Evolutionary conservation across 2,797 vertebrate species (phyloP), one percentile per base, ranked within the genome.

Genomic region (Phrynocephalus forsythii): DNA sequence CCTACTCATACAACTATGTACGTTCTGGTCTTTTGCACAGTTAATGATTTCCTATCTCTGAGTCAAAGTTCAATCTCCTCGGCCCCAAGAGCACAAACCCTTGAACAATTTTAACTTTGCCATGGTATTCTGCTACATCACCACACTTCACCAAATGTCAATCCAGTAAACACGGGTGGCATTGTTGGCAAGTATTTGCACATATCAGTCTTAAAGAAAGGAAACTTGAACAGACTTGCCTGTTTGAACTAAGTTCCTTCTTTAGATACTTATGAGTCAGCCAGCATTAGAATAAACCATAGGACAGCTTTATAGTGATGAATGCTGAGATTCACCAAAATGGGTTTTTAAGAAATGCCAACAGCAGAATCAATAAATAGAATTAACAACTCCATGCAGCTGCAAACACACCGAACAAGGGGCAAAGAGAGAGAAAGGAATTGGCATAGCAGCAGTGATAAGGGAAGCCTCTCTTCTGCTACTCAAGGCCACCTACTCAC

Each of bases 41-140:
- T 89, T 93, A 92, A 94, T 86, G 83, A 89, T 91, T 93, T 93
- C 82, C 92, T 75, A 93, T 38, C 24, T 75, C 38, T 84, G 72
- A 52, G 80, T 85, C 86, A 92, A 92, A 85, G 86, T 86, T 93
- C 91, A 91, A 48, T 87, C 44, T 22, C 52, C 6, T 85, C 84
- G 75, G 50, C n/a, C 56, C 5, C 28, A 73, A 73, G 5, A 75
- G 38, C 30, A 60, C 60, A 66, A 81, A 81, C 6, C 30, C 16
- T 28, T 78, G 30, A 38, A 66, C 11, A 11, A 26, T 79, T 83
- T 78, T 83, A 90, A 90, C 48, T 78, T 69, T 88, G 24, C 0
- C 10, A 0, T 33, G 0, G 24, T 11, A 84, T 92, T 91, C 83
- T 88, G 33, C 10, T 63, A 52, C 44, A 24, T 60, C 67, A 16